These are phyloP conservation scores for Phylloscopus whistleri DNA, from an alignment of 2,113 vertebrate species.

Conservation along the genomic window DNA sequence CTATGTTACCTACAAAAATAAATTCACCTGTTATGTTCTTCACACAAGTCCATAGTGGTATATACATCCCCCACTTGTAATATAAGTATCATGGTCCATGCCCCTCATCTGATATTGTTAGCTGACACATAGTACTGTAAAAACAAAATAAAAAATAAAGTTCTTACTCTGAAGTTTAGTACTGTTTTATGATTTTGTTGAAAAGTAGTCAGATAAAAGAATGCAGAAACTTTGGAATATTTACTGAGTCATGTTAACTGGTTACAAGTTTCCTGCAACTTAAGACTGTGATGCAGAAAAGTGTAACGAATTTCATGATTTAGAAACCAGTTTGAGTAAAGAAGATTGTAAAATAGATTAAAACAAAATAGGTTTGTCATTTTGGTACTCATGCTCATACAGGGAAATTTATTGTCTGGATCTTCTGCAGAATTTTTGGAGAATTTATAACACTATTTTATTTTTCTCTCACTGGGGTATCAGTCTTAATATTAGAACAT, in stretches of 20 bases:
- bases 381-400: background rate
- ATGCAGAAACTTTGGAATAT: background rate
- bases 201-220: background rate
- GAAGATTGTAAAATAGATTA: background rate
- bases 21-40: background rate
- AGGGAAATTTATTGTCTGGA: background rate
- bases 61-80: background rate
- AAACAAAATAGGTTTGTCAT: background rate
- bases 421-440: background rate
- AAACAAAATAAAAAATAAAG: background rate
- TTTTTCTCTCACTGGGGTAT: background rate
- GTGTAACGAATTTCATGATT: rapidly evolving
- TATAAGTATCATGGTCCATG: background rate
- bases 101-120: background rate
- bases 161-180: background rate
- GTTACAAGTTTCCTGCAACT: background rate
- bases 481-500: background rate
- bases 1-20: background rate
- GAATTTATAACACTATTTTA: background rate
- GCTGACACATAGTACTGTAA: background rate
- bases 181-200: background rate
- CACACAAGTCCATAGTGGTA: background rate
- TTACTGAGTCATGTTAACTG: background rate
- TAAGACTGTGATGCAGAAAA: background rate
- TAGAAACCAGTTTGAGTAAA: background rate